Base-by-base conservation (phyloP, 2,797 vertebrate species). In the Lates japonicus region DNA sequence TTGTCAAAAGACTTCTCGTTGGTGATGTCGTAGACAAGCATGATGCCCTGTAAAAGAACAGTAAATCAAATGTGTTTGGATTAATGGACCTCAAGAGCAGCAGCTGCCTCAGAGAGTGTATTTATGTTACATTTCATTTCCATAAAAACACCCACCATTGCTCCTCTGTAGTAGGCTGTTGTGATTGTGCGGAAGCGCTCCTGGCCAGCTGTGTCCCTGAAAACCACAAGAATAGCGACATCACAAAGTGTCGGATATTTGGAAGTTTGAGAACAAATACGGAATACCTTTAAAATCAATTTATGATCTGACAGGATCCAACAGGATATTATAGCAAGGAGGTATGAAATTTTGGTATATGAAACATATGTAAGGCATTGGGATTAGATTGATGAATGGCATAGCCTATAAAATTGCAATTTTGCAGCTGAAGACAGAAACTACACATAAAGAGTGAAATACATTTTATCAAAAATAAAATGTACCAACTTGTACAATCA, bases 1-100 rank as follows among this genome's bases (percentile, higher is more conserved):
- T 99, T 99, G 60, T 99, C 98, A 75, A 99, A 99, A 4, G 98
- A 99, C 78, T 99, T 99, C 88, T 99, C 98, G 2, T 99, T 99
- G 90, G 98, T 99, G 91, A 99, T 99, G 93, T 99, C 98, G 1
- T 99, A 99, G 62, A 99, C 98, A 12, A 99, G 93, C 98, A 99
- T 99, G 90, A 99, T 99, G 72, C 98, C 98, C 98, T 99, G 77
- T 31, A 71, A 78, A 29, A 58, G 2, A 76, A 37, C 0, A 81
- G n/a, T 2, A 48, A 61, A 76, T 41, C 0, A 73, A 7, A 66
- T 3, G 19, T 16, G 4, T n/a, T 35, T 20, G 41, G 6, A 54
- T 19, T 12, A 33, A 41, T 8, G 9, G 3, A 49, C 29, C 35
- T 39, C 3, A 65, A 17, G 14, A 59, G 17, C 14, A 1, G 3